Conservation (phyloP, 1,140 invertebrate genomes). For the Vanessa tameamea region DNA sequence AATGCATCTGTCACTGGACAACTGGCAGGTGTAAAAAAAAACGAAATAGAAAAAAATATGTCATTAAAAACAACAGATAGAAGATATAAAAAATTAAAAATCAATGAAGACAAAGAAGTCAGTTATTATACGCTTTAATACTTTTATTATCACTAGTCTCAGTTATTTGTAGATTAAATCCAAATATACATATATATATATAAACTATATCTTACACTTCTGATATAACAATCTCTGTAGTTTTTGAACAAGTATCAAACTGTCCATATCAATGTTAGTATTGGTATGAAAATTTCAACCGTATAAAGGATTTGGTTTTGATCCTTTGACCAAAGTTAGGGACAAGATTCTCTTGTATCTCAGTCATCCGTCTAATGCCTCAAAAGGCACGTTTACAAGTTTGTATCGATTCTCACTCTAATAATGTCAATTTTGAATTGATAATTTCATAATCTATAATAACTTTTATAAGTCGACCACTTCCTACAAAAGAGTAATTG, state of each 20-base stretch:
- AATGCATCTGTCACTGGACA: no score
- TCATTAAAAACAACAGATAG: no score
- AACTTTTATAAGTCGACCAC: background rate
- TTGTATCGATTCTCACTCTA: background rate
- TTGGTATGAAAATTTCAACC: background rate
- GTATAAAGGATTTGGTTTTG: background rate
- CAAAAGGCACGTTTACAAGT: slow-evolving; percentile 8
- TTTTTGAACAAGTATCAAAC: background rate
- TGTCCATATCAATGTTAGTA: background rate
- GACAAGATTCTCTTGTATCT: background rate
- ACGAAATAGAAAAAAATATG: no score
- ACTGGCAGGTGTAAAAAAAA: no score
- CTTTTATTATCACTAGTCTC: no score
- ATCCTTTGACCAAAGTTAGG: slow-evolving; percentile 3
- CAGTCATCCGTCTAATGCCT: background rate
- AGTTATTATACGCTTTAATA: no score
- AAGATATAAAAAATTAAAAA: no score
- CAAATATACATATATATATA: no score
- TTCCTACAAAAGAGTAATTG: no score
- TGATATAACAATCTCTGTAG: background rate
- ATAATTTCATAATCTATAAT: background rate
- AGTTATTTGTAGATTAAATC: no score
- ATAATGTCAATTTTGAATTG: background rate
- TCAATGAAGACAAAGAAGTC: no score
- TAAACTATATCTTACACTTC: background rate